Percentiles rank a stretch among this genome's conserved stretches.
These are phyloP conservation scores for Melanotaenia trifasciata DNA, from an alignment of 2,797 vertebrate species.

Conservation along the genomic window DNA sequence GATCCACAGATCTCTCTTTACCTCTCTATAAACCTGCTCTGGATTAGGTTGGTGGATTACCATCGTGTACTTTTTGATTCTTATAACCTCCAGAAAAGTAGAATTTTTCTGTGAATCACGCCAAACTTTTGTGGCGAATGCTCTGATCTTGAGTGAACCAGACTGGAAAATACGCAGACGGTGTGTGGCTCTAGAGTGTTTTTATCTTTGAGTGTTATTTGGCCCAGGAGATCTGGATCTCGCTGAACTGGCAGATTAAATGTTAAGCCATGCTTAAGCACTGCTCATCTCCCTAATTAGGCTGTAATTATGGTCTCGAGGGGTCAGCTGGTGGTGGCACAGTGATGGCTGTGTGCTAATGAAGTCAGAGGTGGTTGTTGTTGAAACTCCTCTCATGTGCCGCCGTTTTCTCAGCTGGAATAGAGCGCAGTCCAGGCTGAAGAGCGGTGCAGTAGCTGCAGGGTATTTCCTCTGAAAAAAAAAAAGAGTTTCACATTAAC, in stretches of 20 bases:
- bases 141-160: not conserved
- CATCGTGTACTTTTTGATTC: slow-evolving; percentile 22
- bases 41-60: slow-evolving; percentile 23
- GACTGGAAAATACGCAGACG: not conserved
- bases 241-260: slow-evolving; percentile 64
- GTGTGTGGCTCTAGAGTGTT: slow-evolving; percentile 10
- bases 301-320: slow-evolving; percentile 77
- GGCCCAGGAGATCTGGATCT: slow-evolving; percentile 52
- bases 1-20: slow-evolving; percentile 12
- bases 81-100: not conserved
- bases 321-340: slow-evolving; percentile 55
- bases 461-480: slow-evolving; percentile 45
- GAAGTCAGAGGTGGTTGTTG: slow-evolving; percentile 12
- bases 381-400: slow-evolving; percentile 4
- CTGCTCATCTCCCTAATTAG: slow-evolving; percentile 83
- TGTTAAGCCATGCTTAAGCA: slow-evolving; percentile 75
- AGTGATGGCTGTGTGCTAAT: slow-evolving; percentile 33
- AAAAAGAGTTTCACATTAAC: slow-evolving; percentile 60
- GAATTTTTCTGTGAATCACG: not conserved
- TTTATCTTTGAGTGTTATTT: slow-evolving; percentile 1
- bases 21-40: slow-evolving; percentile 8
- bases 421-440: slow-evolving; percentile 33
- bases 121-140: not conserved
- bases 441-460: slow-evolving; percentile 47
- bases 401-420: slow-evolving; percentile 4